phyloP scores from a whole-genome alignment of 64 coral and sea anemone species.

The Stylophora pistillata region DNA sequence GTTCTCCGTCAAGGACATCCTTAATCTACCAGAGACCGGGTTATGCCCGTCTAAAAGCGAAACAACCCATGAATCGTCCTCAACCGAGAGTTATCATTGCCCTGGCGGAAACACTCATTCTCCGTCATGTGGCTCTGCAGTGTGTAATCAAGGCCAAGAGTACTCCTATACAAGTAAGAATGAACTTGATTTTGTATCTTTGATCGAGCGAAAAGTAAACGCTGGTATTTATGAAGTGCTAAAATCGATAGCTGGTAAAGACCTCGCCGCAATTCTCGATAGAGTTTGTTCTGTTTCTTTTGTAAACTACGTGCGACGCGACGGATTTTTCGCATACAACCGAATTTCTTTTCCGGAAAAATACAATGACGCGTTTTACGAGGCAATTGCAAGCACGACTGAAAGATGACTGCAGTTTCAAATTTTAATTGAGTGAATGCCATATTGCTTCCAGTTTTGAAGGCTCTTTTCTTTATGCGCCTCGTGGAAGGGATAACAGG shows the following conservation, averaged over 20 bases:
- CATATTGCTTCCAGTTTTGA: background rate
- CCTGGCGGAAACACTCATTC: slow-evolving; percentile 80
- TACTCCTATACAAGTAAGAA: slow-evolving; percentile 91
- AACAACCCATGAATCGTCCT: slow-evolving; percentile 56
- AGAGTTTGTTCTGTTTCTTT: background rate
- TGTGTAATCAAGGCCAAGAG: slow-evolving; percentile 88
- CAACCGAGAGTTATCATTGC: slow-evolving; percentile 51
- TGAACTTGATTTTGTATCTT: slow-evolving; percentile 96
- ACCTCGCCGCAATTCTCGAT: background rate
- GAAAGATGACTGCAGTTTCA: background rate
- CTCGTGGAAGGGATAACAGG: slow-evolving; percentile 14
- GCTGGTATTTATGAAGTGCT: slow-evolving; percentile 58
- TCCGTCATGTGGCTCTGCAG: slow-evolving; percentile 71
- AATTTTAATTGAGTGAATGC: slow-evolving; percentile 10
- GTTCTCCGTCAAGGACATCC: slow-evolving; percentile 98
- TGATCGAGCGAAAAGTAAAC: slow-evolving; percentile 87
- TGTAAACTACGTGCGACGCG: background rate
- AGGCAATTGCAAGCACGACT: background rate
- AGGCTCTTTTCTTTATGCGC: background rate
- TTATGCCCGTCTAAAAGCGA: slow-evolving; percentile 69
- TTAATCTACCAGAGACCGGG: slow-evolving; percentile 78
- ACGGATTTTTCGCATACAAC: slow-evolving; percentile 15
- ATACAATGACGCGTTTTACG: background rate
- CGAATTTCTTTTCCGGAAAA: slow-evolving; percentile 30
- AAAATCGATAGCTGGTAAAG: slow-evolving; percentile 60